phyloP scores from a whole-genome alignment of 2,888 invertebrate species.

The Leptinotarsa rubiginosa region DNA sequence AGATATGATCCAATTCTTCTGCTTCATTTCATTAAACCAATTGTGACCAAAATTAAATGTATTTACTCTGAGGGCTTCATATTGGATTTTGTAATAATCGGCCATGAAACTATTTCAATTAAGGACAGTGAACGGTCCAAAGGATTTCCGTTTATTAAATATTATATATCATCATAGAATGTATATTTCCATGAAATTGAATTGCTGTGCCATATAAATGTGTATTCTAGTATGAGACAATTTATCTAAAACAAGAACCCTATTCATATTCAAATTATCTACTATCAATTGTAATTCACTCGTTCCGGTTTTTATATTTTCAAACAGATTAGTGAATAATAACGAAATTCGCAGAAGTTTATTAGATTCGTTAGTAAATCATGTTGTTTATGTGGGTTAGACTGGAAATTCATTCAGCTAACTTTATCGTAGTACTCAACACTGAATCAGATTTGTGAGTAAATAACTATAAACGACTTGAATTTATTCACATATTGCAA shows the following conservation, averaged over 20 bases:
- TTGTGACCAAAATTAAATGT: neutral
- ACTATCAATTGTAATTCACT: no score
- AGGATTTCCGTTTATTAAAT: constrained; percentile 27
- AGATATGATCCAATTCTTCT: neutral
- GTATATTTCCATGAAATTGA: constrained; percentile 16
- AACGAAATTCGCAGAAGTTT: no score
- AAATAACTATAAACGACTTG: no score
- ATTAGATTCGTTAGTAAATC: no score
- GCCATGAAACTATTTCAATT: constrained; percentile 24
- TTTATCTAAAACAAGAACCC: neutral
- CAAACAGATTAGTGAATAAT: no score
- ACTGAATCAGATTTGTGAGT: no score
- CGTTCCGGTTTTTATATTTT: no score
- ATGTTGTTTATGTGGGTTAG: no score
- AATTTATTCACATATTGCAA: no score
- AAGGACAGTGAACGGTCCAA: constrained; percentile 18
- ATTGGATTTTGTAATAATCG: constrained; percentile 4
- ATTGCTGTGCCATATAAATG: constrained; percentile 1
- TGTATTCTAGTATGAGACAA: neutral
- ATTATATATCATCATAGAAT: constrained; percentile 25
- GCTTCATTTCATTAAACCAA: neutral
- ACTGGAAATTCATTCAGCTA: no score
- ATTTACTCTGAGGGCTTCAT: neutral
- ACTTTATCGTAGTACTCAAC: no score
- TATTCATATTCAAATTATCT: no score